A percentile compares a stretch with the other conserved stretches of the same genome.
phyloP scores from a whole-genome alignment of 2,888 invertebrate genomes.

The Tuberolachnus salignus region DNA sequence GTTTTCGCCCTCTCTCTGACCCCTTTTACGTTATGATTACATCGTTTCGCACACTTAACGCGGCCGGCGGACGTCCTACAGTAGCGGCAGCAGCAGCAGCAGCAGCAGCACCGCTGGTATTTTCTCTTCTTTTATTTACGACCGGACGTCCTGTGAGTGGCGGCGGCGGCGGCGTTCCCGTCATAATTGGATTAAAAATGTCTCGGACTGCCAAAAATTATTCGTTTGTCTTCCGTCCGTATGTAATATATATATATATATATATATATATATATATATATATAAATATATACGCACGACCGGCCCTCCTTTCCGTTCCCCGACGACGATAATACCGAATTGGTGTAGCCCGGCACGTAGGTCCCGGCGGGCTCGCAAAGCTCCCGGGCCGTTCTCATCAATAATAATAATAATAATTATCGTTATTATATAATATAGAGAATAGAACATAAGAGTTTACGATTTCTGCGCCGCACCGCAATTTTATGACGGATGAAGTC shows the following conservation, averaged over 20 bases:
- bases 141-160: not conserved
- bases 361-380: constrained; percentile 53
- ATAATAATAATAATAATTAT: constrained; percentile 50
- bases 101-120: not conserved
- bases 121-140: constrained; percentile 36
- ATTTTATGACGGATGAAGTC: constrained; percentile 48
- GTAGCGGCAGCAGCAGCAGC: not conserved
- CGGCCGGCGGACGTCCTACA: not conserved
- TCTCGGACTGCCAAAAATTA: constrained; percentile 51
- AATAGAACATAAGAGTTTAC: constrained; percentile 48
- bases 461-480: constrained; percentile 33
- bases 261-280: no score
- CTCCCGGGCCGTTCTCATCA: constrained; percentile 42
- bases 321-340: constrained; percentile 46
- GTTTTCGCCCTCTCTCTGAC: not conserved
- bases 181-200: constrained; percentile 56
- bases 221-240: constrained; percentile 35
- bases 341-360: constrained; percentile 52
- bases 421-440: constrained; percentile 36
- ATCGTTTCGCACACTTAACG: not conserved
- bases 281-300: no score
- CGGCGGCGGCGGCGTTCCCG: not conserved
- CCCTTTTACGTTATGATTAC: not conserved
- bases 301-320: not conserved
- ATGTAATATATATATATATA: no score